These are phyloP conservation scores for Meriones psammophilus DNA, from an alignment of 2,797 vertebrate species.

Conservation along the genomic window DNA sequence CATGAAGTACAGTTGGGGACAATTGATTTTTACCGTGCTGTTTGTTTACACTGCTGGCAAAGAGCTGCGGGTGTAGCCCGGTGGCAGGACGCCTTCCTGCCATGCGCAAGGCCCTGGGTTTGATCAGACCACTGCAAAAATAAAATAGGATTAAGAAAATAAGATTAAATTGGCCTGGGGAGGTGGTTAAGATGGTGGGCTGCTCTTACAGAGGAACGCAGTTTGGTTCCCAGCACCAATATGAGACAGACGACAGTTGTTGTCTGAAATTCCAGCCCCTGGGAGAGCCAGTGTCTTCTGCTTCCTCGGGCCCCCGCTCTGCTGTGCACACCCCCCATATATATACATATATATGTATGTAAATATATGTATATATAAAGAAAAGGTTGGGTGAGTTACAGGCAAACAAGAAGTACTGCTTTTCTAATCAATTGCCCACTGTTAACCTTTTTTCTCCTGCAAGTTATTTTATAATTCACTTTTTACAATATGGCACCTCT, in stretches of 20 bases:
- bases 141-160: not conserved
- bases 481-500: conserved; percentile 28
- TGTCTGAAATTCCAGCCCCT: not conserved
- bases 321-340: not conserved
- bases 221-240: no score
- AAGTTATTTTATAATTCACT: conserved; percentile 24
- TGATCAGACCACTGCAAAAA: not conserved
- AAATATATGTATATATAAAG: not conserved
- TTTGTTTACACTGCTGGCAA: conserved; percentile 60
- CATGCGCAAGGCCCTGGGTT: not conserved
- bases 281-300: not conserved
- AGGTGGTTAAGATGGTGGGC: not conserved
- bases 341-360: no score
- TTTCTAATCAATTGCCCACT: conserved; percentile 34
- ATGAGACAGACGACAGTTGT: not conserved
- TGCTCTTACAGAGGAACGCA: not conserved
- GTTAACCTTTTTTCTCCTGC: not conserved
- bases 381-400: conserved; percentile 20
- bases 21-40: not conserved
- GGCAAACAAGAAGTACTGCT: conserved; percentile 5
- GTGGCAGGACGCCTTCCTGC: not conserved
- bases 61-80: not conserved
- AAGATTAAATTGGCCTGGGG: conserved; percentile 42
- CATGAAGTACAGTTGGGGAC: conserved; percentile 42
- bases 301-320: not conserved